These are phyloP conservation scores for Xiphophorus couchianus DNA, from an alignment of 2,113 vertebrate species.

Conservation along the genomic window DNA sequence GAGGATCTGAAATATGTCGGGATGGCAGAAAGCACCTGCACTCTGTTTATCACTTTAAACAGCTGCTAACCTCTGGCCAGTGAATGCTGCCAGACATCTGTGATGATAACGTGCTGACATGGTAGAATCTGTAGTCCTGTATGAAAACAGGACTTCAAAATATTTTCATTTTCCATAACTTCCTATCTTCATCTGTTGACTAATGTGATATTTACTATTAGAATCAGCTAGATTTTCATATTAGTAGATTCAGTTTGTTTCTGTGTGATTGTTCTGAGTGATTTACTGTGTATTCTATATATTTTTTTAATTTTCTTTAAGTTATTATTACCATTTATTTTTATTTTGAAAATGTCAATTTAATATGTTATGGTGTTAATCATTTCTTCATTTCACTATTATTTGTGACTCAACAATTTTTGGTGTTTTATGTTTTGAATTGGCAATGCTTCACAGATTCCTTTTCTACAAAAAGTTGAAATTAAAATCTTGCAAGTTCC, in stretches of 20 bases:
- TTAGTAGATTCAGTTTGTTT: no score
- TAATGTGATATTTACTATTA: slow-evolving; percentile 3
- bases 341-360: background rate
- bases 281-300: slow-evolving; percentile 9
- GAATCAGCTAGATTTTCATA: slow-evolving; percentile 24
- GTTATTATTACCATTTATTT: background rate
- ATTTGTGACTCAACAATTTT: no score
- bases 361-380: background rate
- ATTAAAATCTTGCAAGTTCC: no score
- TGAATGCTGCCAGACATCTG: background rate
- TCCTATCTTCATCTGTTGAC: background rate
- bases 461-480: no score
- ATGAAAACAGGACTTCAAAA: no score
- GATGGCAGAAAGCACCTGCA: background rate
- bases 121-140: background rate
- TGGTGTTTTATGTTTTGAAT: no score
- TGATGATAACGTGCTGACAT: background rate
- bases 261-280: background rate
- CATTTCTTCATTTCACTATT: no score
- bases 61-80: background rate
- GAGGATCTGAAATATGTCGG: background rate
- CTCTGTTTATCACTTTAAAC: background rate
- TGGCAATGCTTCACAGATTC: no score
- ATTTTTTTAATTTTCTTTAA: background rate
- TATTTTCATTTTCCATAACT: background rate